These are phyloP conservation scores for Rhizomys pruinosus DNA, from an alignment of 2,113 vertebrate species.

Conservation along the genomic window DNA sequence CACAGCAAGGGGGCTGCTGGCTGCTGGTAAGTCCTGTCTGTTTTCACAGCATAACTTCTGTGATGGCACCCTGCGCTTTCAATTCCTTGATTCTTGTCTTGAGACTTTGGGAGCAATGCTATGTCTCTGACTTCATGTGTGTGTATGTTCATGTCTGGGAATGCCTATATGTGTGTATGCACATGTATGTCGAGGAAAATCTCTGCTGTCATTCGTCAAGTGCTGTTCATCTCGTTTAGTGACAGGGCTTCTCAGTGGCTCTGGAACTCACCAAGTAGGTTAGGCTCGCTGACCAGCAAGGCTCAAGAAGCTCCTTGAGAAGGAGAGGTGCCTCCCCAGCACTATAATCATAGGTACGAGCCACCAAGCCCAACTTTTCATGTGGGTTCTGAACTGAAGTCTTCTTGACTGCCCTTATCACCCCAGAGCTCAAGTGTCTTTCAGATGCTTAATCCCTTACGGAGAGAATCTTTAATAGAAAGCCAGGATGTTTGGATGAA, in stretches of 20 bases:
- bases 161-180: background rate
- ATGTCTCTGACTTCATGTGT: background rate
- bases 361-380: background rate
- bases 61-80: background rate
- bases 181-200: background rate
- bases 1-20: accelerated
- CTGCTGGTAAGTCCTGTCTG: background rate
- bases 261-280: background rate
- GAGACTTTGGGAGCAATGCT: background rate
- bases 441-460: background rate
- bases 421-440: background rate
- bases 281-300: background rate
- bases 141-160: background rate
- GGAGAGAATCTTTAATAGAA: background rate
- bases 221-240: too few species aligned
- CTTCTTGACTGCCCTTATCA: background rate
- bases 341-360: background rate
- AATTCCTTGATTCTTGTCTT: background rate
- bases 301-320: background rate
- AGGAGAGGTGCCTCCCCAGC: background rate
- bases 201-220: background rate
- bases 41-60: background rate
- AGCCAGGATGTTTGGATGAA: background rate
- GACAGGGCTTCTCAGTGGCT: background rate
- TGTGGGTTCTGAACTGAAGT: background rate